A percentile compares a stretch with the other conserved stretches of the same genome.
Conservation (phyloP, 2,797 vertebrate genomes). For the Scarus forsteni region DNA sequence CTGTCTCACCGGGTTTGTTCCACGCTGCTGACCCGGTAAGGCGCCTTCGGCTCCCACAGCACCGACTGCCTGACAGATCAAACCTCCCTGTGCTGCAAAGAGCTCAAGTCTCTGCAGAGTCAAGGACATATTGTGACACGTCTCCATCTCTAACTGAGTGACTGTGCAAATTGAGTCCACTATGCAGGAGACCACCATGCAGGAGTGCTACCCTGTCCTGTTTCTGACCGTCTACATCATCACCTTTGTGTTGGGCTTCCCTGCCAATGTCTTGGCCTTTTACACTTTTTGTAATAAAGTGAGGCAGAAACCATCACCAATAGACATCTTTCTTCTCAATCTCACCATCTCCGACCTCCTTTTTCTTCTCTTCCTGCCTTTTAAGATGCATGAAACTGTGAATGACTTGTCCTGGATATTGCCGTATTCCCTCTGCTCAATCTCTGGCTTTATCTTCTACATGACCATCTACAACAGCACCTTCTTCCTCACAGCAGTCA, state of each 20-base stretch:
- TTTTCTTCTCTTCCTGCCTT: conserved; percentile 88
- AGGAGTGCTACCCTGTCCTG: conserved; percentile 72
- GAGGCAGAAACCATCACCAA: conserved; percentile 81
- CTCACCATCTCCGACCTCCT: conserved; percentile 88
- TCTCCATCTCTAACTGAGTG: conserved; percentile 30
- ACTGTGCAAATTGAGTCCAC: conserved; percentile 27
- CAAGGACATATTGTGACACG: conserved; percentile 54
- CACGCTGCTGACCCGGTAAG: conserved; percentile 64
- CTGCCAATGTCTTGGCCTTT: conserved; percentile 78
- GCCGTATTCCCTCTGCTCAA: conserved; percentile 83
- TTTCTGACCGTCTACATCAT: conserved; percentile 84
- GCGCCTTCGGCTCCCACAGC: conserved; percentile 38
- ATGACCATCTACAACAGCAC: conserved; percentile 90
- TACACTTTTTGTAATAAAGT: conserved; percentile 84
- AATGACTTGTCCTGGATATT: conserved; percentile 79
- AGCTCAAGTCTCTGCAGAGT: conserved; percentile 13
- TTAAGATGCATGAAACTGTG: conserved; percentile 86
- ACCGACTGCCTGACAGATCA: conserved; percentile 45
- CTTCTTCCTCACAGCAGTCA: conserved; percentile 86
- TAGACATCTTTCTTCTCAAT: conserved; percentile 88
- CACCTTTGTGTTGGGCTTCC: conserved; percentile 82
- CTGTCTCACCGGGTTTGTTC: conserved; percentile 67
- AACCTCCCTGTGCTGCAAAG: conserved; percentile 29
- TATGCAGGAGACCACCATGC: conserved; percentile 75
- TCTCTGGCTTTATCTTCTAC: conserved; percentile 87